Base-by-base conservation (phyloP, 2,888 invertebrate species). In the Dioctria linearis region DNA sequence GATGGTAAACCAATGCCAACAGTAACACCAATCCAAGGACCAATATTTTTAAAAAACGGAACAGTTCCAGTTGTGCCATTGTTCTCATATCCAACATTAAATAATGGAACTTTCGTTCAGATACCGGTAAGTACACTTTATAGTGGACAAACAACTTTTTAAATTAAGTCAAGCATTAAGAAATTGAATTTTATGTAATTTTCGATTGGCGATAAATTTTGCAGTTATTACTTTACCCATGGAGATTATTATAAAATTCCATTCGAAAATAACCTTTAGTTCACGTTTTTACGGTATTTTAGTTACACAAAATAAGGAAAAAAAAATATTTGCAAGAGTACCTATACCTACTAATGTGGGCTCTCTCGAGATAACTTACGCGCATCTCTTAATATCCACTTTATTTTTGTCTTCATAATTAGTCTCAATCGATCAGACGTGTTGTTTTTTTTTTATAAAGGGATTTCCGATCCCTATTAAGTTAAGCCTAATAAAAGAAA, bases 61-160 rank as follows among this genome's bases (percentile, higher is more conserved):
- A 93, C 93, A 65, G 95, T 96, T 75, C 96, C 96, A 67, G 96
- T 96, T 5, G 95, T 96, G 83, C 96, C 96, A 39, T 90, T 96
- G 65, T 96, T 95, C 84, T 94, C 96, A 76, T 96, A 96, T 90
- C 94, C 94, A 71, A 94, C 94, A 84, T 90, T 95, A 86, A 95
- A 95, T 89, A 96, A 96, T 89, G 96, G 96, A 83, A 93, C 94
- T 67, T 94, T 95, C 88, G 93, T 96, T 85, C 96, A 96, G 91
- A 96, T 96, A 91, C 96, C 96, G 90, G 96, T 96, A 90, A 95
- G 95, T 93, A 25, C 25, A 25, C 25, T 25, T n/a, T 25, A 25
- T 25, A 25, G 25, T 25, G 40, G 57, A 11, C 39, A 51, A 13
- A 54, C 13, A 73, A 73, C 57, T 13, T 13, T 73, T 46, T 5